Conservation (phyloP, 2,888 invertebrate species). For the Hirtodrosophila alboralis region DNA sequence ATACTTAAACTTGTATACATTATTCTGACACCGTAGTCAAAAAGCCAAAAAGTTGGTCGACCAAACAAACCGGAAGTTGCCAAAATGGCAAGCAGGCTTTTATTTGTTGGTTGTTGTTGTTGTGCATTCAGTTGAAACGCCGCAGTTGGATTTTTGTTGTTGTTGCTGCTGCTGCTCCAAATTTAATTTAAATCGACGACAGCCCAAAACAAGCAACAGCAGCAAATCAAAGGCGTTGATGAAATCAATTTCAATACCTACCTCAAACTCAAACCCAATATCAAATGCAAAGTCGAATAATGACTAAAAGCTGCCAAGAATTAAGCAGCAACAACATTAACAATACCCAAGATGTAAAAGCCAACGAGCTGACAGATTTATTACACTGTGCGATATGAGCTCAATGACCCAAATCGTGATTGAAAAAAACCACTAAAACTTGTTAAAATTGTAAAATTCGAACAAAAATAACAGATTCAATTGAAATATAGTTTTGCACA, state of each 20-base stretch:
- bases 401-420: conserved; percentile 19
- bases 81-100: conserved; percentile 49
- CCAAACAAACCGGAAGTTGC: conserved; percentile 53
- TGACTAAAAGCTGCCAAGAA: conserved; percentile 22
- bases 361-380: conserved; percentile 39
- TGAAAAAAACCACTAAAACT: background rate
- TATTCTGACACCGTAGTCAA: conserved; percentile 11
- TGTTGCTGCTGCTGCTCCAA: conserved; percentile 14
- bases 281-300: conserved; percentile 9
- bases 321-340: conserved; percentile 22
- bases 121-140: conserved; percentile 19
- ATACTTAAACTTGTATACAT: conserved; percentile 23
- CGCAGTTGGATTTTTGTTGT: background rate
- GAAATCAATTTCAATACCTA: conserved; percentile 38
- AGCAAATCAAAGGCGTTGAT: conserved; percentile 51
- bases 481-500: no score
- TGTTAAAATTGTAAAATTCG: background rate
- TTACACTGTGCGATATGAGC: conserved; percentile 24
- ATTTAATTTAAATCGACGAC: conserved; percentile 59
- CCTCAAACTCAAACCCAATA: conserved; percentile 10
- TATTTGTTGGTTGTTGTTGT: conserved; percentile 32
- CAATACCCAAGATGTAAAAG: conserved; percentile 27
- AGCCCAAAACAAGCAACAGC: conserved; percentile 28
- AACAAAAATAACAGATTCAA: no score
- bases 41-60: conserved; percentile 47